A percentile compares a stretch with the other conserved stretches of the same genome.
Conservation (phyloP, 2,888 invertebrate genomes). For the Acheta domesticus region DNA sequence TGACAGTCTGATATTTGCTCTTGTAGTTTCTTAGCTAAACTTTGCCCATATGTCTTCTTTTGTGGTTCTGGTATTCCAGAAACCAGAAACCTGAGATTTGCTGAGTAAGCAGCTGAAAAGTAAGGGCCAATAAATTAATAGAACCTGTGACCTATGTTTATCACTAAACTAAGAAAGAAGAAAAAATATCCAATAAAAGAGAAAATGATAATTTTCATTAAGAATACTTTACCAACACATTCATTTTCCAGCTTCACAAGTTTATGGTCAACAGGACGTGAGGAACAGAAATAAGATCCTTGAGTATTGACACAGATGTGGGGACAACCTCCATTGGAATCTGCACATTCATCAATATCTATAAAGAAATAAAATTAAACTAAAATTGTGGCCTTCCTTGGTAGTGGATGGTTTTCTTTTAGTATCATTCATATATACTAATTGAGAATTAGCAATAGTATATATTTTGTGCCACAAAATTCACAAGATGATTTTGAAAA, state of each 20-base stretch:
- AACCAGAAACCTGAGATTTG: neutral
- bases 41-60: neutral
- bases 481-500: too few species aligned
- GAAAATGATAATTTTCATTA: neutral
- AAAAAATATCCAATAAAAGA: too few species aligned
- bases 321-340: constrained; percentile 45
- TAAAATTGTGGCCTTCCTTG: neutral
- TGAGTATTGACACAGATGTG: constrained; percentile 46
- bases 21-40: neutral
- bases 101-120: neutral
- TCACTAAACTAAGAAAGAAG: too few species aligned
- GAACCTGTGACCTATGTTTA: too few species aligned
- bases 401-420: neutral
- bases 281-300: constrained; percentile 18
- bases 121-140: neutral
- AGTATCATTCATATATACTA: neutral
- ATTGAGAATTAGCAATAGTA: neutral
- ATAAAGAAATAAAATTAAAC: constrained; percentile 20
- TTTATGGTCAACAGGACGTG: neutral
- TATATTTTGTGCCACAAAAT: too few species aligned
- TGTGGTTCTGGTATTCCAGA: neutral
- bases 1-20: neutral
- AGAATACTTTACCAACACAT: neutral
- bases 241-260: neutral
- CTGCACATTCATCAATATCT: constrained; percentile 47